phyloP scores from a whole-genome alignment of 2,888 invertebrate species.

The Drosophila pseudotakahashii region DNA sequence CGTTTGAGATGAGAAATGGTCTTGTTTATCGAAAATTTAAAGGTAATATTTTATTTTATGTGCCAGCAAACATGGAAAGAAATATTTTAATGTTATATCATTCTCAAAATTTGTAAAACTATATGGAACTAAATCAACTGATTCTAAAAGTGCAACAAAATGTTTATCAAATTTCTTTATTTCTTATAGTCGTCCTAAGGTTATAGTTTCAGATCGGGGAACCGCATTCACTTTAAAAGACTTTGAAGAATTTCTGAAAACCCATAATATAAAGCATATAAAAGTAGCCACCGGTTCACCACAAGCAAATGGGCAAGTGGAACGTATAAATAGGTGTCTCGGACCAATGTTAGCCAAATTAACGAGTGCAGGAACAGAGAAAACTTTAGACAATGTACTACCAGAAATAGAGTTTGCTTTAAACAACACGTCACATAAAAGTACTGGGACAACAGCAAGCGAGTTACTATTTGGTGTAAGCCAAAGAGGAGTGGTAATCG shows the following conservation, averaged over 20 bases:
- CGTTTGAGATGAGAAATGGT: background rate
- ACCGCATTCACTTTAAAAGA: background rate
- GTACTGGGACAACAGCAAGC: no score
- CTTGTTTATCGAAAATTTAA: background rate
- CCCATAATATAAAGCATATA: background rate
- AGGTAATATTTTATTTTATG: background rate
- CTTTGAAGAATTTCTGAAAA: background rate
- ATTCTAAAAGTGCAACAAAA: background rate
- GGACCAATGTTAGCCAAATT: no score
- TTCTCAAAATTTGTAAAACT: no score
- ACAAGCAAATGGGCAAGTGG: background rate
- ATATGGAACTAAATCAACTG: no score
- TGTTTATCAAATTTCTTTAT: background rate
- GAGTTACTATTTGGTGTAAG: no score
- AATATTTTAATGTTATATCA: background rate
- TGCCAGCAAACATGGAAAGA: background rate
- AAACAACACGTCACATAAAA: no score
- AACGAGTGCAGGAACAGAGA: background rate
- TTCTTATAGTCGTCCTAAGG: background rate
- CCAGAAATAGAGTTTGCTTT: background rate
- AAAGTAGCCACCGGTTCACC: background rate
- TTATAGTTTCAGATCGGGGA: background rate
- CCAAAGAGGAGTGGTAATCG: no score
- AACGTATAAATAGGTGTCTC: background rate
- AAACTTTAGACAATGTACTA: background rate